These are phyloP conservation scores for Chrysodeixis includens DNA, from an alignment of 2,888 invertebrate species.

Conservation along the genomic window DNA sequence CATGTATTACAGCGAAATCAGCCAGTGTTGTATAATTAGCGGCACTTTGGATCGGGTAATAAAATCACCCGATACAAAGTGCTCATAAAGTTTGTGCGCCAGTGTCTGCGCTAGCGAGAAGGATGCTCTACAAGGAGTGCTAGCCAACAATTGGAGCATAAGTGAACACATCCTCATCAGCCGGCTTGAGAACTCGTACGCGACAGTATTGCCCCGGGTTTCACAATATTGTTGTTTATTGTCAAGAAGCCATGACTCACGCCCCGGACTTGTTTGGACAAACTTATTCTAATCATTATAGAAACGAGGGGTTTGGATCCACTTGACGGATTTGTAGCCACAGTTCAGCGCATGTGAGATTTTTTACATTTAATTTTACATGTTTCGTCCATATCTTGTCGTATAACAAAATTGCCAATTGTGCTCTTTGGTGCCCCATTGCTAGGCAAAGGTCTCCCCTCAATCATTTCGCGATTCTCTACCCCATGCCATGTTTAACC, in stretches of 20 bases:
- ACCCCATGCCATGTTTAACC: no score
- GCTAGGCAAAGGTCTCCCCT: no score
- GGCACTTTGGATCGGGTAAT: no score
- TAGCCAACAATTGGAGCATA: conserved; percentile 84
- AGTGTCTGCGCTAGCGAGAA: conserved; percentile 66
- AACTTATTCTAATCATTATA: conserved; percentile 2
- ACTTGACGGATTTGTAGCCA: neutral
- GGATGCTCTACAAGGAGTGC: conserved; percentile 81
- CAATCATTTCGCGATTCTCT: no score
- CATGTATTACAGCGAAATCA: no score
- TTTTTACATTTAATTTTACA: neutral
- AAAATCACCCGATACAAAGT: no score
- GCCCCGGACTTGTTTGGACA: neutral
- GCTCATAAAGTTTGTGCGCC: conserved; percentile 71
- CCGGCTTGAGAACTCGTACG: conserved; percentile 72
- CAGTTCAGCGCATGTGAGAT: neutral
- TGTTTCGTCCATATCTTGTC: neutral
- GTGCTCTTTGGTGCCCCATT: no score
- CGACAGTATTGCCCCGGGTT: conserved; percentile 57
- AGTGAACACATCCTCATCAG: conserved; percentile 88
- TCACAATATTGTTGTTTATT: conserved; percentile 56
- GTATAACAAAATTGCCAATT: no score
- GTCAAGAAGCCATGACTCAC: conserved; percentile 47
- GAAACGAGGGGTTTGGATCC: neutral
- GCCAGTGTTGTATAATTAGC: no score